A percentile compares a stretch with the other conserved stretches of the same genome.
phyloP scores from a whole-genome alignment of 2,113 vertebrate species.

The Zingel zingel region DNA sequence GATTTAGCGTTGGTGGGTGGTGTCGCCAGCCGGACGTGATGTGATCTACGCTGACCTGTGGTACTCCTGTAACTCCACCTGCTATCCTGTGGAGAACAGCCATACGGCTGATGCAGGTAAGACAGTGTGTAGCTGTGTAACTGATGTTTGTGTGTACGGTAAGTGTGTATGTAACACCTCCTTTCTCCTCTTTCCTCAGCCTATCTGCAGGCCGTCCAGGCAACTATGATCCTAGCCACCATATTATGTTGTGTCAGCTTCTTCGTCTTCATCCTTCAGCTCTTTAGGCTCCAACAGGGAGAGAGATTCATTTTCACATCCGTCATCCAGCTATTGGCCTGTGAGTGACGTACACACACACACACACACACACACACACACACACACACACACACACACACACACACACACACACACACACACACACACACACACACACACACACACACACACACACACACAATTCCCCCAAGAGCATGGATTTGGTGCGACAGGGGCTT shows the following conservation, averaged over 20 bases:
- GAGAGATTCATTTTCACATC: conserved; percentile 94
- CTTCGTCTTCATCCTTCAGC: conserved; percentile 95
- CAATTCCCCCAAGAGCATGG: too few species aligned
- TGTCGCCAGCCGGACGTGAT: background rate
- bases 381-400: background rate
- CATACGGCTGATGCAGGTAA: conserved; percentile 67
- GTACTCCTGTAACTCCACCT: conserved; percentile 83
- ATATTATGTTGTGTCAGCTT: conserved; percentile 93
- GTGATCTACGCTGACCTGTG: conserved; percentile 79
- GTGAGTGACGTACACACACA: conserved; percentile 83
- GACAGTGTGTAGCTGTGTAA: background rate
- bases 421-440: background rate
- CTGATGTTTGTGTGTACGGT: background rate
- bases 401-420: too few species aligned
- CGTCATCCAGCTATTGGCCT: conserved; percentile 92
- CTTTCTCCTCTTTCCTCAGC: conserved; percentile 75
- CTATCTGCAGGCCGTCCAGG: conserved; percentile 92
- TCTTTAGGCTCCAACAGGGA: conserved; percentile 96
- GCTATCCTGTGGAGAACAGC: conserved; percentile 71
- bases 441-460: background rate
- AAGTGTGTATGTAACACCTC: background rate
- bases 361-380: background rate
- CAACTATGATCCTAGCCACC: conserved; percentile 92
- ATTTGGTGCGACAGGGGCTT: too few species aligned
- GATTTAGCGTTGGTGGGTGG: conserved; percentile 83